Evolutionary conservation across 2,797 vertebrate genomes (phyloP).

Genomic region (Liparis tanakae): DNA sequence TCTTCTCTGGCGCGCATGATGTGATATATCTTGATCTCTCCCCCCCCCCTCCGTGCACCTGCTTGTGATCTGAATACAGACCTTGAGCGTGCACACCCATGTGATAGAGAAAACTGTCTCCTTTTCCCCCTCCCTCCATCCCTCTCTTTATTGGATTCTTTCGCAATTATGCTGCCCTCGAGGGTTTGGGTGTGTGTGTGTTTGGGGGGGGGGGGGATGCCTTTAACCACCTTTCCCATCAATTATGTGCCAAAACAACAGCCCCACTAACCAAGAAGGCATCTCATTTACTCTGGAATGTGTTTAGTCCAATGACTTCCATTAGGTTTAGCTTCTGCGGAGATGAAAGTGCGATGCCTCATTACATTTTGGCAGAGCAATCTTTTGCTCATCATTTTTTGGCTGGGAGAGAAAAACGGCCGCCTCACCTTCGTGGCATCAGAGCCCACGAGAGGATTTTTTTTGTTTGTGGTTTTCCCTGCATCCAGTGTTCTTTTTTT

Average conservation of each 20-base stretch:
- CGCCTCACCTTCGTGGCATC: constrained; percentile 43
- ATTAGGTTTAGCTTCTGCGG: constrained; percentile 74
- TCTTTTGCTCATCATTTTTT: constrained; percentile 72
- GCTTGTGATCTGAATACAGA: constrained; percentile 61
- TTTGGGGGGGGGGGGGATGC: constrained; percentile 30
- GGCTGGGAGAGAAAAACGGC: constrained; percentile 57
- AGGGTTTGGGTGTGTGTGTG: neutral
- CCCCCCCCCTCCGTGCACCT: constrained; percentile 9
- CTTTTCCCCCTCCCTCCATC: constrained; percentile 30
- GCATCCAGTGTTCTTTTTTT: constrained; percentile 16
- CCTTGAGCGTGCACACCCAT: constrained; percentile 32
- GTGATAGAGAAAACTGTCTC: constrained; percentile 51
- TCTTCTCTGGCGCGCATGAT: constrained; percentile 2
- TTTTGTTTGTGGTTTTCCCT: constrained; percentile 12
- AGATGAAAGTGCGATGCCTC: constrained; percentile 76
- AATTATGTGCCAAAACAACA: constrained; percentile 78
- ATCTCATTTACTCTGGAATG: constrained; percentile 79
- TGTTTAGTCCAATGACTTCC: constrained; percentile 76
- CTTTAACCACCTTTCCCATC: constrained; percentile 81
- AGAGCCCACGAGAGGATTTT: constrained; percentile 25
- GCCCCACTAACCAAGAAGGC: constrained; percentile 74
- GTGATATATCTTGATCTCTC: constrained; percentile 16
- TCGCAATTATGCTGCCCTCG: constrained; percentile 72
- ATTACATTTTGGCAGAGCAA: constrained; percentile 78
- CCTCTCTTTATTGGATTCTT: constrained; percentile 69